Evolutionary conservation across 2,888 invertebrate species (phyloP).

Genomic region (Andrena dorsata): DNA sequence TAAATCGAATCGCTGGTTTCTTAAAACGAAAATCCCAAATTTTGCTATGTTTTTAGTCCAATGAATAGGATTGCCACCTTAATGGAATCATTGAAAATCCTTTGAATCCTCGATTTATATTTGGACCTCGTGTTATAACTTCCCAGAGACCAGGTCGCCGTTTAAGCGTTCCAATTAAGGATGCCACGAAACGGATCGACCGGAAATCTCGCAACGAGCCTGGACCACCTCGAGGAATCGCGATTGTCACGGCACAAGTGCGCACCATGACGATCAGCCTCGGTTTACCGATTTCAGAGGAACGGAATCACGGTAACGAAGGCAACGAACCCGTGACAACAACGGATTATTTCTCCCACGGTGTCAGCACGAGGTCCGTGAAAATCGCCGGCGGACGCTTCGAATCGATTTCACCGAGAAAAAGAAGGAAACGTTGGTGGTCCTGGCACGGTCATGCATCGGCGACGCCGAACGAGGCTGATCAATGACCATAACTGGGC

Average conservation of each 20-base stretch:
- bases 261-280: slow-evolving; percentile 52
- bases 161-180: slow-evolving; percentile 65
- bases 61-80: no score
- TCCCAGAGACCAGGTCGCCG: slow-evolving; percentile 57
- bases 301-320: slow-evolving; percentile 64
- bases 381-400: slow-evolving; percentile 75
- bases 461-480: slow-evolving; percentile 56
- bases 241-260: slow-evolving; percentile 68
- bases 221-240: slow-evolving; percentile 45
- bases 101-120: slow-evolving; percentile 40
- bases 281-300: slow-evolving; percentile 40
- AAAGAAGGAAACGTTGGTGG: slow-evolving; percentile 75
- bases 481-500: slow-evolving; percentile 1
- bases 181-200: slow-evolving; percentile 36
- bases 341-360: slow-evolving; percentile 76
- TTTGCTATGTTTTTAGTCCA: no score
- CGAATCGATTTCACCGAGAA: slow-evolving; percentile 74
- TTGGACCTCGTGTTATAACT: slow-evolving; percentile 38
- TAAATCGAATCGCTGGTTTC: no score
- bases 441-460: slow-evolving; percentile 75
- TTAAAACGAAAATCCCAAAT: no score
- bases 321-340: slow-evolving; percentile 51
- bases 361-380: slow-evolving; percentile 78
- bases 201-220: slow-evolving; percentile 16
- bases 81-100: slow-evolving; percentile 14